These are phyloP conservation scores for Ceyx cyanopectus DNA, from an alignment of 2,113 vertebrate genomes.

Conservation along the genomic window DNA sequence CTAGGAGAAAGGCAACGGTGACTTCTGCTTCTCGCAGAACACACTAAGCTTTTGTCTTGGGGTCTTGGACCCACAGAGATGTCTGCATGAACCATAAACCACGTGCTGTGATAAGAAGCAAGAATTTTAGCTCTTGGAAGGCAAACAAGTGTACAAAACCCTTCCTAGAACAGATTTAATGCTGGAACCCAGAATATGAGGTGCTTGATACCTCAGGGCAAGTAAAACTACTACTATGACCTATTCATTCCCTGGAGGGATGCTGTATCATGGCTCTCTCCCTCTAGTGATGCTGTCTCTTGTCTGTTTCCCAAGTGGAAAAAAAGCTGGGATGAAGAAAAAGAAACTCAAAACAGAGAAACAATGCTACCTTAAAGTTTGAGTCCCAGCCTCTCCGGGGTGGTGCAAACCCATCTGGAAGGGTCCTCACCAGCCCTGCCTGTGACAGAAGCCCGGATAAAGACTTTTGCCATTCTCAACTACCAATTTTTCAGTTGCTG, in stretches of 20 bases:
- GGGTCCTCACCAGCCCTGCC: not conserved
- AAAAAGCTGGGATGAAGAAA: not conserved
- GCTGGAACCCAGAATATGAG: not conserved
- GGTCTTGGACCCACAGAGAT: not conserved
- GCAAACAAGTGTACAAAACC: not conserved
- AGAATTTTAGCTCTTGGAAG: not conserved
- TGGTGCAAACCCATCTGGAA: accelerated
- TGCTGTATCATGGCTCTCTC: not conserved
- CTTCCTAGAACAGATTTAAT: not conserved
- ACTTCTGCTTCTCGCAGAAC: accelerated
- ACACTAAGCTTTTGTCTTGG: not conserved
- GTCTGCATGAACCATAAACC: not conserved
- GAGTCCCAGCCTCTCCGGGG: not conserved
- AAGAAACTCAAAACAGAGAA: not conserved
- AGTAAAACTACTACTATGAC: not conserved
- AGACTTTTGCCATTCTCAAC: not conserved
- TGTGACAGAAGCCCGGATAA: not conserved
- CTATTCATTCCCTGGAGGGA: not conserved
- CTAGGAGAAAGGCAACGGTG: not conserved
- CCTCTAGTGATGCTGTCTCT: not conserved
- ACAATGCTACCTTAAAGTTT: not conserved
- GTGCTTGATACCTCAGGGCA: not conserved
- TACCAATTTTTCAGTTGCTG: not conserved
- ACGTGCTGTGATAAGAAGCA: not conserved
- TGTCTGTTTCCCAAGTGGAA: not conserved